phyloP scores from a whole-genome alignment of 1,140 invertebrate species.

The Cotesia glomerata region DNA sequence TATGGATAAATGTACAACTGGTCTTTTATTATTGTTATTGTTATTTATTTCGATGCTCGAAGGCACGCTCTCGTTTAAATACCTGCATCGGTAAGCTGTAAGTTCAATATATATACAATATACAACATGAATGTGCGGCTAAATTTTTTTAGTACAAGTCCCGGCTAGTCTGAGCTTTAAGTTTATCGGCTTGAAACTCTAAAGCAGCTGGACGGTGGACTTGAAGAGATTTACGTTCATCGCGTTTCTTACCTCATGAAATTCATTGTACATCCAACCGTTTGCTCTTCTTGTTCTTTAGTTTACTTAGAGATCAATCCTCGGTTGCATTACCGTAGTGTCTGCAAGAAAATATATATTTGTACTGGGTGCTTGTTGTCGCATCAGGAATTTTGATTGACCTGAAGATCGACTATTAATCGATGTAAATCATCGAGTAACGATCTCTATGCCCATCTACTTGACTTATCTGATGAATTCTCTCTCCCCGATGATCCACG shows the following conservation, averaged over 20 bases:
- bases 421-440: constrained; percentile 1
- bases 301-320: too few species aligned
- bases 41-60: constrained; percentile 8
- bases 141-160: not conserved
- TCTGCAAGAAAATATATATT: constrained; percentile 8
- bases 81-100: constrained; percentile 3
- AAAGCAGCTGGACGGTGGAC: not conserved
- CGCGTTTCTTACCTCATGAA: constrained; percentile 10
- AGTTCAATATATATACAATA: not conserved
- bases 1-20: not conserved
- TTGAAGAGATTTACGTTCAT: constrained; percentile 18
- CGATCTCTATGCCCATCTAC: not conserved
- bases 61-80: constrained; percentile 17
- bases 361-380: not conserved
- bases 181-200: not conserved
- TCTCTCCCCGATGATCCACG: not conserved
- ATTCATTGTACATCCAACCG: constrained; percentile 3
- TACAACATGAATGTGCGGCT: not conserved
- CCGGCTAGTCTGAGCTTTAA: too few species aligned
- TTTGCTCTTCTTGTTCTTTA: too few species aligned
- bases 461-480: constrained; percentile 5
- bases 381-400: constrained; percentile 21
- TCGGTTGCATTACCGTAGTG: not conserved
- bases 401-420: not conserved
- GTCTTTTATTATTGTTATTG: not conserved